Percentiles rank a stretch among this genome's conserved stretches.
phyloP scores from a whole-genome alignment of 2,797 vertebrate species.

The Xenopus petersii region DNA sequence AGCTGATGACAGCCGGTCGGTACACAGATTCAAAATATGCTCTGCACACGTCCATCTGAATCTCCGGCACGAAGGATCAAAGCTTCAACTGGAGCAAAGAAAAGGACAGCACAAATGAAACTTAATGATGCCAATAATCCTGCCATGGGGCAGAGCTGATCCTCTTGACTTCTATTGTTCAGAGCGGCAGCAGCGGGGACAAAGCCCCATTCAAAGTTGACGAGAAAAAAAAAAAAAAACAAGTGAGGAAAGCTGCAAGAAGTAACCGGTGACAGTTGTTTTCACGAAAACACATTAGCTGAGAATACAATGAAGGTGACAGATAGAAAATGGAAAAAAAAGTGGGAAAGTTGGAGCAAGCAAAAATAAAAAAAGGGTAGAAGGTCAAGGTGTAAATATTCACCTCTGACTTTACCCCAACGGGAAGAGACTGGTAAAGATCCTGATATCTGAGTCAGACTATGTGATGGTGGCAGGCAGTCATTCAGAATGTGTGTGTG shows the following conservation, averaged over 20 bases:
- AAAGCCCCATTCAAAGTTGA: conserved; percentile 40
- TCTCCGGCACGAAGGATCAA: conserved; percentile 34
- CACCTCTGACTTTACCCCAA: neutral
- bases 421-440: neutral
- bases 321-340: conserved; percentile 3
- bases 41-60: conserved; percentile 48
- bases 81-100: conserved; percentile 41
- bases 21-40: conserved; percentile 36
- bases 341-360: conserved; percentile 21
- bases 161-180: conserved; percentile 18
- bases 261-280: conserved; percentile 21
- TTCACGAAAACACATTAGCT: conserved; percentile 1
- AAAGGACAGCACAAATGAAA: conserved; percentile 37
- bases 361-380: neutral
- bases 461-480: conserved; percentile 10
- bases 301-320: neutral
- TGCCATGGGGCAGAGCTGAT: conserved; percentile 48
- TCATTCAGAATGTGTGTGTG: conserved; percentile 16
- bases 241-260: conserved; percentile 11
- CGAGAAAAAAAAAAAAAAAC: neutral
- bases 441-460: neutral
- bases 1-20: conserved; percentile 34
- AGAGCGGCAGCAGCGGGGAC: conserved; percentile 25
- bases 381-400: conserved; percentile 29
- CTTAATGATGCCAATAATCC: conserved; percentile 44